Evolutionary conservation across 2,888 invertebrate genomes (phyloP), one percentile per base, ranked within the genome.

Genomic region (Heliconius ismenius): DNA sequence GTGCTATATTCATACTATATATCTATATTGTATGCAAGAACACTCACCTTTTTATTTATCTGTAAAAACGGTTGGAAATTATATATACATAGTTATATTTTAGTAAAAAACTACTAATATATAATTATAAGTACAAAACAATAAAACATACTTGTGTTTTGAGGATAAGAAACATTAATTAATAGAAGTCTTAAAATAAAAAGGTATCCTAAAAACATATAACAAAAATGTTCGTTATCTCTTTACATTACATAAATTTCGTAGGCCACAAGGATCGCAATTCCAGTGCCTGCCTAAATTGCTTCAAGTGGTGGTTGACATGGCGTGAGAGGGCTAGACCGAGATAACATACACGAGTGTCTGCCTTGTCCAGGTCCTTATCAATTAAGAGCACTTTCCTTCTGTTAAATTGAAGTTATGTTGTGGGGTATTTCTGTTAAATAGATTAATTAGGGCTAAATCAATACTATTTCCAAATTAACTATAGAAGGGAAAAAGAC

Each of bases 301-400:
- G 58, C 62, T 28, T 62, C n/a, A 24, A 75, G 62, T 62, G 60
- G 68, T 68, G 43, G 54, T 70, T 70, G 68, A 75, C 69, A 67
- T 75, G 75, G 49, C 62, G 28, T n/a, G 28, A 70, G 69, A 32
- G 39, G 72, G 60, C 18, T 62, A 39, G 72, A 60, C 62, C 62
- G 60, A 39, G 70, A 70, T 76, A 75, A 21, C n/a, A 58, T 32
- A 70, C 62, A 32, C 18, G n/a, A 28, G 63, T 63, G 70, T 62
- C 63, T 54, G 70, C 68, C 70, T 32, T 54, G 39, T 62, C 36
- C 54, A 64, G 43, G 54, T 54, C 2, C 70, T 70, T 76, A 69
- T 62, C 36, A 54, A 64, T 60, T 39, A 62, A 6, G 54, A 18
- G 62, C 11, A 7, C 13, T 43, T 58, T 24, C 13, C 13, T 21